phyloP scores from a whole-genome alignment of 1,140 invertebrate species.

The Notospermus geniculatus region DNA sequence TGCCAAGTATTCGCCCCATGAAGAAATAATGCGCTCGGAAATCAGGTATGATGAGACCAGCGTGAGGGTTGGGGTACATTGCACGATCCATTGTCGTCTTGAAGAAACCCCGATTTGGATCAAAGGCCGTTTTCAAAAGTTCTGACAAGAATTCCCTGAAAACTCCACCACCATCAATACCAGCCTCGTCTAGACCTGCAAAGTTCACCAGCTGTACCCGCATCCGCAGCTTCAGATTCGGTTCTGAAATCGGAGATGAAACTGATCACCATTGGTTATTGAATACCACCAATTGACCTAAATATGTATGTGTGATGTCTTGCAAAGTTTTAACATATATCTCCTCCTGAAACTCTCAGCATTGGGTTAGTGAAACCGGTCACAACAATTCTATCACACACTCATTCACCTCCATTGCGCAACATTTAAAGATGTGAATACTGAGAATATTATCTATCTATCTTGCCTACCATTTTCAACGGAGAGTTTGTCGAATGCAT shows the following conservation, averaged over 20 bases:
- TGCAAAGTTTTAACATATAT: no score
- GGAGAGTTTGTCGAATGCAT: slow-evolving; percentile 92
- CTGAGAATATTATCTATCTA: background rate
- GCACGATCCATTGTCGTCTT: slow-evolving; percentile 86
- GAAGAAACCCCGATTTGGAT: slow-evolving; percentile 95
- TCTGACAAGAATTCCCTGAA: slow-evolving; percentile 67
- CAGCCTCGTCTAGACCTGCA: slow-evolving; percentile 85
- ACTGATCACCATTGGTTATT: no score
- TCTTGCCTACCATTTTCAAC: slow-evolving; percentile 70
- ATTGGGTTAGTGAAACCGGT: no score
- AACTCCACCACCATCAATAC: slow-evolving; percentile 93
- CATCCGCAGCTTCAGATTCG: slow-evolving; percentile 80
- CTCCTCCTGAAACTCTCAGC: no score
- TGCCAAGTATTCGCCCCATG: slow-evolving; percentile 90
- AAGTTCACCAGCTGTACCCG: slow-evolving; percentile 86
- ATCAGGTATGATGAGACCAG: slow-evolving; percentile 77
- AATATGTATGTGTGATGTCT: no score
- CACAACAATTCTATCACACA: no score
- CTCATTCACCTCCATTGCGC: no score
- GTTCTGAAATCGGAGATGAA: slow-evolving; percentile 63
- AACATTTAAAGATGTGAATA: no score
- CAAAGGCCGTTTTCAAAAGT: slow-evolving; percentile 89
- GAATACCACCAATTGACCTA: no score
- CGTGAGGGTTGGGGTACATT: slow-evolving; percentile 93
- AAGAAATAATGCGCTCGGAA: slow-evolving; percentile 92